phyloP scores from a whole-genome alignment of 53 echinoderm and acorn worm species.

The Apostichopus leukothele region DNA sequence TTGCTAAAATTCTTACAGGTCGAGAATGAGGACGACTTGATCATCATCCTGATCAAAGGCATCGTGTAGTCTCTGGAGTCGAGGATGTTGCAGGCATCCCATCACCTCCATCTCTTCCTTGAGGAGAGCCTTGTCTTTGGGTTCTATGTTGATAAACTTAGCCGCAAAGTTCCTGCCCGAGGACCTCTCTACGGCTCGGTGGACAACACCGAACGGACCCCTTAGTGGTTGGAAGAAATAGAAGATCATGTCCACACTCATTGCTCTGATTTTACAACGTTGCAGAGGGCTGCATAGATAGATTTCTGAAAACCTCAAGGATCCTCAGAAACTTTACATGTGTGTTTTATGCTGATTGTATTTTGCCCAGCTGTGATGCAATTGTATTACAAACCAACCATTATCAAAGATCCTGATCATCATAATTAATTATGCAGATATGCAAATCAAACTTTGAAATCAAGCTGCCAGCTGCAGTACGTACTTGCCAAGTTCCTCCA shows the following conservation, averaged over 20 bases:
- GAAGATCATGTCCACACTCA: background rate
- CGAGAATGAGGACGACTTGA: constrained; percentile 94
- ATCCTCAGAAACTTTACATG: background rate
- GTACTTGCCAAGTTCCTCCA: constrained; percentile 95
- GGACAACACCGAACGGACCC: constrained; percentile 91
- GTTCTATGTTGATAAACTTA: constrained; percentile 83
- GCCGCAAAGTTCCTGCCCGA: constrained; percentile 96
- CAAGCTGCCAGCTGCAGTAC: background rate
- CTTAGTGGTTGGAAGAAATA: constrained; percentile 45
- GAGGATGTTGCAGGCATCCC: constrained; percentile 82
- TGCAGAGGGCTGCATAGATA: background rate
- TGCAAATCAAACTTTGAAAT: background rate
- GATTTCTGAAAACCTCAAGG: background rate
- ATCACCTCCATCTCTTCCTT: constrained; percentile 87
- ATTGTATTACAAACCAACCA: background rate
- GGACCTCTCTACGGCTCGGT: constrained; percentile 74
- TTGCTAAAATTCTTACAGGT: constrained; percentile 72
- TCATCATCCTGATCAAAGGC: constrained; percentile 79
- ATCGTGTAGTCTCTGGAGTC: constrained; percentile 85
- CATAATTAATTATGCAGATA: background rate
- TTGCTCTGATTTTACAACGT: background rate
- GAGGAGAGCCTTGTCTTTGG: constrained; percentile 74
- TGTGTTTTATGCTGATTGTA: no score
- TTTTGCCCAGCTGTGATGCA: no score
- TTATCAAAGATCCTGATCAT: background rate